Conservation (phyloP, 2,113 vertebrate species). For the Jaculus jaculus region DNA sequence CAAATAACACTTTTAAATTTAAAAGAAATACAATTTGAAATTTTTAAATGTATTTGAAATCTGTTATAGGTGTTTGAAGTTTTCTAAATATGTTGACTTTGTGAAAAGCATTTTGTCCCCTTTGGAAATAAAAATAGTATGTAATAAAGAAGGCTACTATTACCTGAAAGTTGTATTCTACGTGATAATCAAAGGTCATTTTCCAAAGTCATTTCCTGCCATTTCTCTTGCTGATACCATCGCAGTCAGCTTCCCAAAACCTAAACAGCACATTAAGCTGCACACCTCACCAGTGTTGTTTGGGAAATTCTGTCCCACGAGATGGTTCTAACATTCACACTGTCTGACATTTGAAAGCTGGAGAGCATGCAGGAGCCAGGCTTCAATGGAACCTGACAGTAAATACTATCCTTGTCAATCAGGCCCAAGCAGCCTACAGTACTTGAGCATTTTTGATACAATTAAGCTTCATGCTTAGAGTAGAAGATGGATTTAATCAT, state of each 20-base stretch:
- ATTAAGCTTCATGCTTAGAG: slow-evolving; percentile 64
- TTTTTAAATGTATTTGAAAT: not conserved
- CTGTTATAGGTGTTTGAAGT: not conserved
- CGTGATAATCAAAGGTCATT: not conserved
- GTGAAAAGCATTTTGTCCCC: not conserved
- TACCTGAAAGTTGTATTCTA: not conserved
- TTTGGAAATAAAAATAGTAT: not conserved
- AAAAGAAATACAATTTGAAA: not conserved
- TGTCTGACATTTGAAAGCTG: slow-evolving; percentile 42
- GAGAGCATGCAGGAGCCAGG: not conserved
- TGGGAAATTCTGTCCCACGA: slow-evolving; percentile 37
- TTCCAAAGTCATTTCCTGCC: not conserved
- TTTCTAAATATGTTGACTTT: slow-evolving; percentile 6
- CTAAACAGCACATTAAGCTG: slow-evolving; percentile 39
- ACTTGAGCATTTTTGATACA: slow-evolving; percentile 54
- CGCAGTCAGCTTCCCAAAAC: slow-evolving; percentile 38
- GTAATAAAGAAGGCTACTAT: not conserved
- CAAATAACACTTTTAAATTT: not conserved
- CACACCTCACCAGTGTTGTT: not conserved
- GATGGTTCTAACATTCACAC: slow-evolving; percentile 26
- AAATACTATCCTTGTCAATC: slow-evolving; percentile 72
- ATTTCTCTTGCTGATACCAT: not conserved
- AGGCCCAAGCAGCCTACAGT: slow-evolving; percentile 39
- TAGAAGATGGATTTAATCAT: slow-evolving; percentile 64
- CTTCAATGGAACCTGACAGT: slow-evolving; percentile 63